phyloP scores from a whole-genome alignment of 2,888 invertebrate genomes.

The Drosophila robusta region DNA sequence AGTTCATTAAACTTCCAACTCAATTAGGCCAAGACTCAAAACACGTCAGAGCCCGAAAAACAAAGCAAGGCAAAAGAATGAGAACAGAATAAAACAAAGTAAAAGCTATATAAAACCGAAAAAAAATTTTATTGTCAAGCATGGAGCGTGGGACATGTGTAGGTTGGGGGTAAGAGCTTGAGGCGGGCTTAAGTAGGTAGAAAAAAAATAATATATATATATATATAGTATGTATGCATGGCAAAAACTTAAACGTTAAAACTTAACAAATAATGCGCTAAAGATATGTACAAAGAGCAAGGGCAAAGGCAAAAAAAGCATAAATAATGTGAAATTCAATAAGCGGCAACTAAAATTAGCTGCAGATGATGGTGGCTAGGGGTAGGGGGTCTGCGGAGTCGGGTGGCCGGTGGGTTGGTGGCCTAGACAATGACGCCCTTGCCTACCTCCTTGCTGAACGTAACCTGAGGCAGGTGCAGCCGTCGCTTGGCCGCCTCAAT shows the following conservation, averaged over 20 bases:
- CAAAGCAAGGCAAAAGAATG: slow-evolving; percentile 6
- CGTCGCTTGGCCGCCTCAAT: slow-evolving; percentile 87
- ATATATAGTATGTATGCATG: slow-evolving; percentile 5
- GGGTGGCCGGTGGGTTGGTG: not conserved
- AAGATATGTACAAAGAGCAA: slow-evolving; percentile 55
- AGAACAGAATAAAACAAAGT: slow-evolving; percentile 5
- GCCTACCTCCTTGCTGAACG: slow-evolving; percentile 96
- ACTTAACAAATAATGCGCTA: slow-evolving; percentile 62
- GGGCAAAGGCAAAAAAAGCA: slow-evolving; percentile 17
- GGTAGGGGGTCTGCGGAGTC: not conserved
- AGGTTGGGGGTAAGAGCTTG: too few species aligned
- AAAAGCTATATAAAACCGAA: slow-evolving; percentile 53
- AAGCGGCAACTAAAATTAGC: slow-evolving; percentile 27
- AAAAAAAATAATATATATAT: slow-evolving; percentile 34
- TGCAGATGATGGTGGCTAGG: not conserved
- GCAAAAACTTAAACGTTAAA: slow-evolving; percentile 49
- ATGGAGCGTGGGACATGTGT: not conserved
- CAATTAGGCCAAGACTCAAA: slow-evolving; percentile 1
- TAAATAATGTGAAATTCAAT: slow-evolving; percentile 40
- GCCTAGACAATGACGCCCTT: slow-evolving; percentile 91
- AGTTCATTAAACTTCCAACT: slow-evolving; percentile 13
- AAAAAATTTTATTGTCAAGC: slow-evolving; percentile 81
- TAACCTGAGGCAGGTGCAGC: slow-evolving; percentile 91
- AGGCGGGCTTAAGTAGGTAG: slow-evolving; percentile 25
- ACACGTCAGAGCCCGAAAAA: not conserved